These are phyloP conservation scores for Steinernema hermaphroditum DNA, from an alignment of 2,888 invertebrate genomes.

Conservation along the genomic window DNA sequence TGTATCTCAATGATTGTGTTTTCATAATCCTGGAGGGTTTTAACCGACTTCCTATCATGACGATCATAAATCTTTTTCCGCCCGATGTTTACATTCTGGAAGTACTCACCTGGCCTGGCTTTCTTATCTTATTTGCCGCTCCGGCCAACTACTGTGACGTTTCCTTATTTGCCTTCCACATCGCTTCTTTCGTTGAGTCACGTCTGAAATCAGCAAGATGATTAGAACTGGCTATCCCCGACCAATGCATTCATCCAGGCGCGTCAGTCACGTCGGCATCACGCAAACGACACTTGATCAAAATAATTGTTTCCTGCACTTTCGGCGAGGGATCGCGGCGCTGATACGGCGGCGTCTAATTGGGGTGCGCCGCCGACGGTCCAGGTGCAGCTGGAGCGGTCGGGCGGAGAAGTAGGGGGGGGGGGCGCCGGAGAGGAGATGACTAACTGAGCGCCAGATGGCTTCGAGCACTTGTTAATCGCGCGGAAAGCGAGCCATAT, in stretches of 20 bases:
- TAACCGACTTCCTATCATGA: too few species aligned
- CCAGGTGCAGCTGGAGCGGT: slow-evolving; percentile 2
- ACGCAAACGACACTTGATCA: slow-evolving; percentile 16
- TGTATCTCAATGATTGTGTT: too few species aligned
- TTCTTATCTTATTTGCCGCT: too few species aligned
- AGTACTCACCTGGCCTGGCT: too few species aligned
- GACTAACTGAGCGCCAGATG: slow-evolving; percentile 25
- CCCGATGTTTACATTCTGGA: too few species aligned
- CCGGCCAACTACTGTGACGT: too few species aligned
- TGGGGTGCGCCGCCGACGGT: neutral
- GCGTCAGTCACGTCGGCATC: neutral
- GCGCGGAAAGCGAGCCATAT: slow-evolving; percentile 26
- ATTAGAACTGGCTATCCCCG: too few species aligned
- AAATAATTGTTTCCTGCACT: slow-evolving; percentile 25
- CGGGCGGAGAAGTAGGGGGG: neutral
- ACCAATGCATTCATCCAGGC: neutral
- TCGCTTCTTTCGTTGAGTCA: too few species aligned
- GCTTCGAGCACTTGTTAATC: slow-evolving; percentile 30
- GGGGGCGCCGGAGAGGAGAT: neutral
- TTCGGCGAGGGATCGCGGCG: neutral
- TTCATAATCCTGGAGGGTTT: too few species aligned
- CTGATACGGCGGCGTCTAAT: neutral
- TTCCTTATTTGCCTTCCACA: too few species aligned
- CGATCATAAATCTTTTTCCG: too few species aligned
- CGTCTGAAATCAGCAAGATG: too few species aligned